These are phyloP conservation scores for Pogonocichla stellata DNA, from an alignment of 2,113 vertebrate genomes.

Conservation along the genomic window DNA sequence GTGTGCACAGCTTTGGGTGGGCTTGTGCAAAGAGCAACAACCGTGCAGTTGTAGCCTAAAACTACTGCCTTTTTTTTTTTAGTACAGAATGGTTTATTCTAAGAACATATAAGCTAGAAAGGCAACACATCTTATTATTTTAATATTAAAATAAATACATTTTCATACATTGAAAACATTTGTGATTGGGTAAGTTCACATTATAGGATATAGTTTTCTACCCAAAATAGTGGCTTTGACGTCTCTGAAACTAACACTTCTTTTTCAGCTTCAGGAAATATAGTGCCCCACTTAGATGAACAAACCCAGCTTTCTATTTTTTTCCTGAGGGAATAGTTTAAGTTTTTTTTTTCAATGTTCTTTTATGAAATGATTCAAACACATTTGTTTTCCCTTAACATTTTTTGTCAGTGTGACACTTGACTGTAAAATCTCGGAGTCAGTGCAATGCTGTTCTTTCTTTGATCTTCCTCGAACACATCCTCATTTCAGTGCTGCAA, in stretches of 20 bases:
- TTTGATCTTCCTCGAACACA: background rate
- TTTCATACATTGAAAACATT: background rate
- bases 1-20: background rate
- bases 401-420: background rate
- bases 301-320: background rate
- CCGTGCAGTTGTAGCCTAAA: background rate
- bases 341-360: background rate
- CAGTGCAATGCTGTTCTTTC: background rate
- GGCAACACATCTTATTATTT: background rate
- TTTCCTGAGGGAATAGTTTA: background rate
- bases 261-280: background rate
- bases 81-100: background rate
- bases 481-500: constrained; percentile 21
- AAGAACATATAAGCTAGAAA: background rate
- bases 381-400: background rate
- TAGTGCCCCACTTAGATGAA: background rate
- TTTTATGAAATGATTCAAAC: background rate
- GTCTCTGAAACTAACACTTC: background rate
- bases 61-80: background rate
- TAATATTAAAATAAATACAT: background rate
- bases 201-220: background rate
- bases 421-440: background rate
- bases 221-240: background rate
- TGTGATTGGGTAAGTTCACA: background rate
- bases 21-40: background rate